phyloP scores from a whole-genome alignment of 2,888 invertebrate genomes.

The Nymphalis c-album region DNA sequence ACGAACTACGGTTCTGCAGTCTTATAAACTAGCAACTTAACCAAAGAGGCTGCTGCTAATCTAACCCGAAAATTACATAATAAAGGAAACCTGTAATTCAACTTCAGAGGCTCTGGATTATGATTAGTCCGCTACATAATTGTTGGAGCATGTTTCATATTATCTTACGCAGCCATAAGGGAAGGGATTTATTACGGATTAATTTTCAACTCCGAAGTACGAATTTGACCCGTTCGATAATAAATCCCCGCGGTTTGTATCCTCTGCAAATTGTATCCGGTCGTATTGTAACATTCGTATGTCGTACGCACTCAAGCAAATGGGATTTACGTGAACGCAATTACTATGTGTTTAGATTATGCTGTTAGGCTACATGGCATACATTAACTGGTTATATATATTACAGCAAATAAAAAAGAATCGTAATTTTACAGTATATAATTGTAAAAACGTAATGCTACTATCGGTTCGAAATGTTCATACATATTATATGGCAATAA shows the following conservation, averaged over 20 bases:
- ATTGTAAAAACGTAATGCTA: too few species aligned
- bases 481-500: too few species aligned
- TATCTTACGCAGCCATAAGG: constrained; percentile 61
- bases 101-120: constrained; percentile 20
- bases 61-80: too few species aligned
- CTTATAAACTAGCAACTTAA: too few species aligned
- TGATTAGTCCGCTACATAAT: constrained; percentile 13
- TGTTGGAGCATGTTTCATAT: constrained; percentile 44
- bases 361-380: constrained; percentile 21
- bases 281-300: constrained; percentile 41
- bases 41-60: too few species aligned
- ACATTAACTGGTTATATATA: constrained; percentile 7
- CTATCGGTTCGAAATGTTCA: too few species aligned
- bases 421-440: too few species aligned
- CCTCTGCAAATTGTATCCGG: constrained; percentile 48
- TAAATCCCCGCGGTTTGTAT: constrained; percentile 48
- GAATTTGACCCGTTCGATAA: constrained; percentile 56
- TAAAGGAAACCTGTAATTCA: background rate
- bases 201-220: constrained; percentile 59
- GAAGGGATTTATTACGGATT: constrained; percentile 59
- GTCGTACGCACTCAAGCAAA: constrained; percentile 38
- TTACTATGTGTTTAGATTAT: constrained; percentile 37
- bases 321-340: constrained; percentile 41
- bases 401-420: too few species aligned
- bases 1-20: too few species aligned